Evolutionary conservation across 1,140 invertebrate species (phyloP).

Genomic region (Galleria mellonella): DNA sequence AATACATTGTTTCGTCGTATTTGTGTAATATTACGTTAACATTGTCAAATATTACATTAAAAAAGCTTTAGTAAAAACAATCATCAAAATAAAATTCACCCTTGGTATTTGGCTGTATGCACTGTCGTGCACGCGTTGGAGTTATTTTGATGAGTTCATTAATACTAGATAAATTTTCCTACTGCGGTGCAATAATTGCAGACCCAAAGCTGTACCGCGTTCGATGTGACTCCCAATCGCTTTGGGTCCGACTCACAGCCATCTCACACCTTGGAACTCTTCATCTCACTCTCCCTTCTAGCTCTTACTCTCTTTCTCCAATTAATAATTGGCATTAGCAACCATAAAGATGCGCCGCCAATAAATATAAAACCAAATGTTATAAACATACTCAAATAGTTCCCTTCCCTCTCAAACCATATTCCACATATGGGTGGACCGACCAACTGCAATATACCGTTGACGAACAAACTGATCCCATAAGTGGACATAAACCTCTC

Average conservation of each 20-base stretch:
- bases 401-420: constrained; percentile 78
- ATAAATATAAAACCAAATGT: constrained; percentile 84
- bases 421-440: constrained; percentile 86
- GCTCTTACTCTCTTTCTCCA: constrained; percentile 54
- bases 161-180: too few species aligned
- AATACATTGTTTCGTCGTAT: too few species aligned
- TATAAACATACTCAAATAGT: constrained; percentile 81
- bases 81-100: constrained; percentile 7
- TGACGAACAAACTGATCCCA: constrained; percentile 88
- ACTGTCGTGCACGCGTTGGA: too few species aligned
- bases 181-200: too few species aligned
- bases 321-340: constrained; percentile 82
- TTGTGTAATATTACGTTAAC: too few species aligned
- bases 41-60: neutral
- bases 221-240: neutral
- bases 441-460: constrained; percentile 85
- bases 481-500: constrained; percentile 88
- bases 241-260: too few species aligned
- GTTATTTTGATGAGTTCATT: too few species aligned
- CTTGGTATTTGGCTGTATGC: too few species aligned
- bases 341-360: constrained; percentile 82
- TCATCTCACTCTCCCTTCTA: constrained; percentile 20
- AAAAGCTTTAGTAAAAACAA: constrained; percentile 6
- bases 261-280: neutral
- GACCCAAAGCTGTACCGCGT: too few species aligned